Evolutionary conservation across 1,140 invertebrate genomes (phyloP), one percentile per base, ranked within the genome.

Genomic region (Callitettix versicolor): DNA sequence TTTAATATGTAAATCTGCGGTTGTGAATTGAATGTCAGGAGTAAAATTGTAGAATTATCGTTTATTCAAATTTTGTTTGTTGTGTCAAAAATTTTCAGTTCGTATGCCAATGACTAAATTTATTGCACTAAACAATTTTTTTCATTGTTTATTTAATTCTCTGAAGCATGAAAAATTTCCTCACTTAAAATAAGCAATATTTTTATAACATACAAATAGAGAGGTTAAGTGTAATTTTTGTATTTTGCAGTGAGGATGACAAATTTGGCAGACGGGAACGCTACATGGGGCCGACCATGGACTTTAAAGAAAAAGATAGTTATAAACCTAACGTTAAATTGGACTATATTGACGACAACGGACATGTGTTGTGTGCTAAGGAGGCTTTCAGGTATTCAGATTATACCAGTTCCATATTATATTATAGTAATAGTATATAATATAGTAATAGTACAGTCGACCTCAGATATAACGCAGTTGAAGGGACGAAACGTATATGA

Each of bases 331-430:
- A 93, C 69, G 86, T 98, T 7, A 96, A 97, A 71, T 73, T 99
- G 59, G 94, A 97, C 66, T 99, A 99, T 67, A 94, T 95, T 55
- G 95, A 99, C 73, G 94, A 98, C 66, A 86, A 90, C 68, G 96
- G 96, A 2, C 79, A 86, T 49, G 78, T 88, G 52, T 76, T 99
- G 50, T 89, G 84, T 63, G 82, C 86, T 22, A 99, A 99, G 71
- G 96, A 99, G 77, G 97, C 97, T 15, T 99, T 99, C 71, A 77
- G 88, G 63, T 91, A 57, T 46, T 20, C n/a, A n/a, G n/a, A n/a
- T n/a, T n/a, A n/a, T n/a, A n/a, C n/a, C n/a, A n/a, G n/a, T n/a
- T n/a, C n/a, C n/a, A 50, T 48, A 20, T 34, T 21, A n/a, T 50
- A 50, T 33, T n/a, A 41, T 41, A 38, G 20, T 52, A 7, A n/a